A percentile compares a stretch with the other conserved stretches of the same genome.
These are phyloP conservation scores for Aleiodes testaceus DNA, from an alignment of 2,888 invertebrate genomes.

Conservation along the genomic window DNA sequence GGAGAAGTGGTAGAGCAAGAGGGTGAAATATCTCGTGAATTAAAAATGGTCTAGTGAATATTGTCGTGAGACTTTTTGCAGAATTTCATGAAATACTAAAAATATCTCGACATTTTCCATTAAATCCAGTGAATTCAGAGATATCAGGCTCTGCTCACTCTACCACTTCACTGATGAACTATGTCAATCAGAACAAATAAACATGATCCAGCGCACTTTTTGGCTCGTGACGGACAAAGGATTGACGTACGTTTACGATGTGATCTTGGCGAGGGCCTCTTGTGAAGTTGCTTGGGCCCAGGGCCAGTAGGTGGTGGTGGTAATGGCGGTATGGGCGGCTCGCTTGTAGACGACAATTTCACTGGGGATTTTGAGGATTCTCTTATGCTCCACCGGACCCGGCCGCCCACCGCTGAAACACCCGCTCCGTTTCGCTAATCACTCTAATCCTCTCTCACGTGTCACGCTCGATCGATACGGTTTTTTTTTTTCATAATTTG, in stretches of 20 bases:
- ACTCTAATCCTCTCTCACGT: constrained; percentile 40
- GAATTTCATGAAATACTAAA: too few species aligned
- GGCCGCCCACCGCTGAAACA: constrained; percentile 68
- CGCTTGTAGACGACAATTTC: constrained; percentile 60
- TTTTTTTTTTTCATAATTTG: constrained; percentile 14
- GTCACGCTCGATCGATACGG: constrained; percentile 29
- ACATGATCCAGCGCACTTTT: constrained; percentile 15
- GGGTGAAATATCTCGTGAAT: neutral
- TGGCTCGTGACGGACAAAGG: constrained; percentile 52
- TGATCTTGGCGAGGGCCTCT: constrained; percentile 64
- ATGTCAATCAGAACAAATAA: constrained; percentile 5
- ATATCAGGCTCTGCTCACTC: too few species aligned
- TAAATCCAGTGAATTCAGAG: too few species aligned
- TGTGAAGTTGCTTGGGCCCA: constrained; percentile 66
- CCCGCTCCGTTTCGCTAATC: constrained; percentile 59
- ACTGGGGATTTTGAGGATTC: constrained; percentile 61
- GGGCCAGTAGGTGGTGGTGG: constrained; percentile 66
- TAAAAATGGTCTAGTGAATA: neutral
- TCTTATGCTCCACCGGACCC: constrained; percentile 68
- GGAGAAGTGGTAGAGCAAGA: too few species aligned
- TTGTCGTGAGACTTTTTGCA: too few species aligned
- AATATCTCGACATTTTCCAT: too few species aligned
- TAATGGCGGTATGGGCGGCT: constrained; percentile 63
- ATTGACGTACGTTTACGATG: constrained; percentile 67
- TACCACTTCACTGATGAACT: neutral